A percentile compares a stretch with the other conserved stretches of the same genome.
Evolutionary conservation across 2,888 invertebrate genomes (phyloP).

Genomic region (Penaeus monodon): DNA sequence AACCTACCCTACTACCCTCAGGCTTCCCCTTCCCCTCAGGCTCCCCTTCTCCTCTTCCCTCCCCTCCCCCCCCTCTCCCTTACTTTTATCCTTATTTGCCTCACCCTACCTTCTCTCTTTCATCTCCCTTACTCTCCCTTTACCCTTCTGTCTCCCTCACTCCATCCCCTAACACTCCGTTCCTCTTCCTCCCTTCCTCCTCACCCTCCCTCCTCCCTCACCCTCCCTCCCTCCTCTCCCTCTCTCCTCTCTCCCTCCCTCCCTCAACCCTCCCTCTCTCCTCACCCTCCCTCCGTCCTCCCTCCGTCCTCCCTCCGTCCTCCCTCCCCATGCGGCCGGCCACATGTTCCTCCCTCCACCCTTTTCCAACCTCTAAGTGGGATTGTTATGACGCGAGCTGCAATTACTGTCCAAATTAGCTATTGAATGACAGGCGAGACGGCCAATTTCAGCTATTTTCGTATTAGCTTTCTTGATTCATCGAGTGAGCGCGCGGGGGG

Average conservation of each 20-base stretch:
- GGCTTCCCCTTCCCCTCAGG: background rate
- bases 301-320: background rate
- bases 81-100: too few relatives aligned
- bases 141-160: background rate
- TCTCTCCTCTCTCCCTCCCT: too few relatives aligned
- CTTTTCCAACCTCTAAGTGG: conserved; percentile 16
- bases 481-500: background rate
- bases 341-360: background rate
- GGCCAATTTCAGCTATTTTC: conserved; percentile 51
- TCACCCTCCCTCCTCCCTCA: background rate
- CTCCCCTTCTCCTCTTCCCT: background rate
- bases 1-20: conserved; percentile 12
- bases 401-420: conserved; percentile 50
- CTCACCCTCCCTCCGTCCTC: background rate
- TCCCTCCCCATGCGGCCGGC: background rate
- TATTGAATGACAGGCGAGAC: conserved; percentile 51
- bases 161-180: background rate
- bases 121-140: background rate
- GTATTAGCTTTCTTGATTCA: conserved; percentile 30
- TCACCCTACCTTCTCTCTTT: too few relatives aligned
- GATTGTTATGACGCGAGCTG: conserved; percentile 34
- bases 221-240: conserved; percentile 1
- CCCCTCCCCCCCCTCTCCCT: conserved; percentile 1
- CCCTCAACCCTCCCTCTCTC: background rate
- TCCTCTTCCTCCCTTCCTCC: background rate